Conservation (phyloP, 2,888 invertebrate genomes). For the Piscicola geometra region DNA sequence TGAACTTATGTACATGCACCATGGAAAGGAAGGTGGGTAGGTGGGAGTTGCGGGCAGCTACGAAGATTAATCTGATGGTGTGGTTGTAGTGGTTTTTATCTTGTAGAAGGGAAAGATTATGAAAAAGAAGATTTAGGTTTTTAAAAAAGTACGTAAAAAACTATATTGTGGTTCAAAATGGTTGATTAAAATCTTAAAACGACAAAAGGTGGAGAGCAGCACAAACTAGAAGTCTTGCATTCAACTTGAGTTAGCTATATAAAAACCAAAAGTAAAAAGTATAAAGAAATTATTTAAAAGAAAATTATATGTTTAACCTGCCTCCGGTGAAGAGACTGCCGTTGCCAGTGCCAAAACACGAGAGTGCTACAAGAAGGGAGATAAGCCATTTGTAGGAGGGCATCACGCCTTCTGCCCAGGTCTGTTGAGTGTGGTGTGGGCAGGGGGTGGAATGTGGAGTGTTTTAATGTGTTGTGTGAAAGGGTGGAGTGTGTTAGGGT, state of each 20-base stretch:
- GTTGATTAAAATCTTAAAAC: too few relatives aligned
- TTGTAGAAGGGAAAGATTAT: not conserved
- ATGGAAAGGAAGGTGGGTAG: slow-evolving; percentile 82
- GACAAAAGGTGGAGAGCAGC: too few relatives aligned
- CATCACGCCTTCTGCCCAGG: slow-evolving; percentile 43
- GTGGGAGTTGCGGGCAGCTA: slow-evolving; percentile 87
- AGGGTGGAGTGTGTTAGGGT: not conserved
- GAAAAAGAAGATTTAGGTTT: not conserved
- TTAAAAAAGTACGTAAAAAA: not conserved
- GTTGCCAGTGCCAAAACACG: slow-evolving; percentile 45
- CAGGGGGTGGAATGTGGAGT: too few relatives aligned
- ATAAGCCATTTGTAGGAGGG: slow-evolving; percentile 39
- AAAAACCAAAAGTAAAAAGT: not conserved
- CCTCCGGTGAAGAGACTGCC: slow-evolving; percentile 54
- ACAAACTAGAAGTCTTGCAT: too few relatives aligned
- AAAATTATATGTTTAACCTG: slow-evolving; percentile 40
- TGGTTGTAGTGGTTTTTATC: not conserved
- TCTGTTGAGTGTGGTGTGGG: too few relatives aligned
- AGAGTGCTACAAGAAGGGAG: slow-evolving; percentile 44
- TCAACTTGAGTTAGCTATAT: not conserved
- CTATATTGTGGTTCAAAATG: too few relatives aligned
- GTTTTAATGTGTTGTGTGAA: not conserved
- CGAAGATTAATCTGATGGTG: slow-evolving; percentile 60
- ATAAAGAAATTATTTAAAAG: not conserved
- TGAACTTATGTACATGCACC: slow-evolving; percentile 81